Evolutionary conservation across 2,113 vertebrate genomes (phyloP), one percentile per base, ranked within the genome.

Genomic region (Salminus brasiliensis): DNA sequence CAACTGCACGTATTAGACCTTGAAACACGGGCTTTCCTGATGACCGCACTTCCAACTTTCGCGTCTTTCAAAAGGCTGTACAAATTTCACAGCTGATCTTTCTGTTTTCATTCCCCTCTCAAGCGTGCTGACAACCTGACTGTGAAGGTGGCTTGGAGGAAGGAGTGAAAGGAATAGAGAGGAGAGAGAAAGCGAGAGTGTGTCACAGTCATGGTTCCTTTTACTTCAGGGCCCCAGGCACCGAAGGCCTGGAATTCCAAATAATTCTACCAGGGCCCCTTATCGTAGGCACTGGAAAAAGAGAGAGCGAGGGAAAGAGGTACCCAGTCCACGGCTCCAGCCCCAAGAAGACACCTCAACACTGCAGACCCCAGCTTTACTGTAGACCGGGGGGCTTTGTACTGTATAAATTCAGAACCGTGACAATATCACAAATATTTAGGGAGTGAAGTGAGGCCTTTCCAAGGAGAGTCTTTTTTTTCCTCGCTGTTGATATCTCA

Each of bases 401-500:
- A 39, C 34, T 65, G 68, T 55, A 55, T 55, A 55, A 23, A 5
- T 55, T 55, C 9, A 55, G 39, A 79, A 41, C 30, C 32, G 23
- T 25, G 59, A 65, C 71, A 79, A 72, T 72, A 72, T 79, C 43
- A 52, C 57, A 65, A 79, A 72, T 72, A 79, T 66, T 52, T 72
- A 62, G 67, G 67, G 67, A 79, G 69, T 72, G 59, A 72, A 59
- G 55, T 39, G 57, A 65, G 62, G 62, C 68, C n/a, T 65, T 49
- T 78, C 39, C 55, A 62, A 30, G 29, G 27, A 45, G 21, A 34
- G n/a, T n/a, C n/a, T n/a, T n/a, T n/a, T 53, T 62, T 30, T 27
- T 57, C 49, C 67, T 71, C 67, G 72, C 55, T 34, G 18, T 49
- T 71, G 41, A 71, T 62, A 71, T 55, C 49, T 41, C 27, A 30